Base-by-base conservation (phyloP, 2,113 vertebrate species). In the Holacanthus passer region DNA sequence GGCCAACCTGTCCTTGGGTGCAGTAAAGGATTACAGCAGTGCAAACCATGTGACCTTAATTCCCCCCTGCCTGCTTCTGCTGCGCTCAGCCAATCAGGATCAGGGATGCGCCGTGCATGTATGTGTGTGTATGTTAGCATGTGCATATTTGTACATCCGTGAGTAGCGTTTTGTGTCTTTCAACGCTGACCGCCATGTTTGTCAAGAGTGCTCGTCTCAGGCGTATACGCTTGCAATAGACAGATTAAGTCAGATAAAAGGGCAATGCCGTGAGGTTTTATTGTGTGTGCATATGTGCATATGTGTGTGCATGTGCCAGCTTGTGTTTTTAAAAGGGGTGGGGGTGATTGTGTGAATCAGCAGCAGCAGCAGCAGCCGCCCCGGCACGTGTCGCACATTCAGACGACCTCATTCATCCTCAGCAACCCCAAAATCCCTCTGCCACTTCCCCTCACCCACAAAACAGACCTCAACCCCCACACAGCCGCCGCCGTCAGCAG, bases 31-130 rank as follows among this genome's bases (percentile, higher is more conserved):
- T 94, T 93, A 93, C 86, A 92, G 80, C 82, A 82, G 84, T 79
- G 86, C 79, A 65, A 81, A 89, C 89, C 92, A 92, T 91, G 91
- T 94, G 93, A 94, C 94, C 94, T 93, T 94, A 92, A 94, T 94
- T 88, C 87, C 82, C 88, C 89, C 87, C 77, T 84, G 83, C 86
- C 67, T 73, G 87, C 86, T 85, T 83, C 75, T 88, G 59, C 73
- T 70, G 48, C 43, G 16, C 86, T 83, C 79, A 90, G 7, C 31
- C 92, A 90, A 95, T 91, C 94, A 93, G 85, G 84, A 90, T 86
- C 81, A 82, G 86, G 83, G 53, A 85, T 74, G 77, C 88, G 14
- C 64, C 9, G 35, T 45, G 76, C 83, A 63, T 77, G 76, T 67
- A 32, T 63, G 72, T 68, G 59, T 87, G 75, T 81, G 55, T 75